These are phyloP conservation scores for Chrysina gloriosa DNA, from an alignment of 2,888 invertebrate species.

Conservation along the genomic window DNA sequence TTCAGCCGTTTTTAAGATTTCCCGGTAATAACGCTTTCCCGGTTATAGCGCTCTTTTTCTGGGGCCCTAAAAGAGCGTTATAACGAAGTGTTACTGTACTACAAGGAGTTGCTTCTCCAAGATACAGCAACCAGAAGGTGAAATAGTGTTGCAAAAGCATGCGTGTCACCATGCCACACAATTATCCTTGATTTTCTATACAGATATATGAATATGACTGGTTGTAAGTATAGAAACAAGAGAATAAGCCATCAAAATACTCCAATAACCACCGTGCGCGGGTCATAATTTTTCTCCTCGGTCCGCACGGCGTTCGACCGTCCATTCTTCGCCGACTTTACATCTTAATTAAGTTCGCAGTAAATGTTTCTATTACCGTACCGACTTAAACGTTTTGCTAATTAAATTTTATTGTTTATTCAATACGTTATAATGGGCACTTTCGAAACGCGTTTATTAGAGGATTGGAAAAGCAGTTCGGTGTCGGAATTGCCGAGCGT, in stretches of 20 bases:
- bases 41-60: no score
- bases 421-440: slow-evolving; percentile 32
- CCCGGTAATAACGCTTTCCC: no score
- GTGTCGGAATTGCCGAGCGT: neutral
- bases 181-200: no score
- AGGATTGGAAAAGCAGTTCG: neutral
- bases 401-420: slow-evolving; percentile 44
- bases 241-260: neutral
- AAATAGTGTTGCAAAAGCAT: no score
- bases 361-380: slow-evolving; percentile 36
- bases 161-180: no score
- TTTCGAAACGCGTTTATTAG: slow-evolving; percentile 22
- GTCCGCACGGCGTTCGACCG: neutral
- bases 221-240: no score
- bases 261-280: neutral
- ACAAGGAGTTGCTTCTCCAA: no score
- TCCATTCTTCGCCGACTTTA: slow-evolving; percentile 22
- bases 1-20: no score
- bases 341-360: slow-evolving; percentile 39
- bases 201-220: no score
- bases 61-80: no score
- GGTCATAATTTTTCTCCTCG: neutral
- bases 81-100: no score
- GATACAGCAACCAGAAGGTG: no score
- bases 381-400: slow-evolving; percentile 42